Evolutionary conservation across 2,113 vertebrate genomes (phyloP).

Genomic region (Nibea coibor): DNA sequence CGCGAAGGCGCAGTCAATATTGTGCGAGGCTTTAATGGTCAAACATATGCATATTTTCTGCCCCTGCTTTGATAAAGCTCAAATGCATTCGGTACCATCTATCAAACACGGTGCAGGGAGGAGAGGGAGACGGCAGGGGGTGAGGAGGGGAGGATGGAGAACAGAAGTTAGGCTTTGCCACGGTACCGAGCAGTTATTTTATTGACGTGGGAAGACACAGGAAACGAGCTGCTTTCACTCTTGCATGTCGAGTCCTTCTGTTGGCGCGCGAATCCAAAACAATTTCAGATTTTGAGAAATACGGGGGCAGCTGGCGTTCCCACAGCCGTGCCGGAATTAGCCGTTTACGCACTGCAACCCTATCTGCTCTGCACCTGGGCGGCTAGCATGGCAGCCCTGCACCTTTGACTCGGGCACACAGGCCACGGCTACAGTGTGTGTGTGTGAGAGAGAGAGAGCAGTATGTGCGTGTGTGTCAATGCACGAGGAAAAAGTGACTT

Average conservation of each 20-base stretch:
- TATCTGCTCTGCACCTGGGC: slow-evolving; percentile 92
- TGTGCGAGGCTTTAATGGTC: slow-evolving; percentile 63
- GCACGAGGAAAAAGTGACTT: slow-evolving; percentile 1
- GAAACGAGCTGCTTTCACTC: slow-evolving; percentile 78
- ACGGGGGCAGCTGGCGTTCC: slow-evolving; percentile 88
- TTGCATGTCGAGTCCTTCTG: slow-evolving; percentile 84
- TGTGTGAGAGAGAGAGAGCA: not conserved
- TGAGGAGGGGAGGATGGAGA: slow-evolving; percentile 35
- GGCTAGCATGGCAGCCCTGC: slow-evolving; percentile 84
- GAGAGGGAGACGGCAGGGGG: not conserved
- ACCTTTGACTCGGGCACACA: slow-evolving; percentile 83
- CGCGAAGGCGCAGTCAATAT: slow-evolving; percentile 36
- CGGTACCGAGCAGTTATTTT: slow-evolving; percentile 61
- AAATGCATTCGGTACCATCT: slow-evolving; percentile 57
- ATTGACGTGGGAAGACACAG: slow-evolving; percentile 77
- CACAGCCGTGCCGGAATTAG: slow-evolving; percentile 84
- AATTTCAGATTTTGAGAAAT: slow-evolving; percentile 84
- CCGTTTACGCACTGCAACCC: slow-evolving; percentile 84
- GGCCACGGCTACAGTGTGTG: slow-evolving; percentile 13
- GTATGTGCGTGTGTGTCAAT: not conserved
- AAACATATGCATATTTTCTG: slow-evolving; percentile 70
- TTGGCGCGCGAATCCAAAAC: slow-evolving; percentile 81
- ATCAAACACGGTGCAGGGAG: slow-evolving; percentile 21
- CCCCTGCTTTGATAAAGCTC: slow-evolving; percentile 62
- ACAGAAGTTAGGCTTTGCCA: slow-evolving; percentile 71